Percentiles rank a stretch among this genome's conserved stretches.
Evolutionary conservation across 1,140 invertebrate species (phyloP).

Genomic region (Danaus plexippus): DNA sequence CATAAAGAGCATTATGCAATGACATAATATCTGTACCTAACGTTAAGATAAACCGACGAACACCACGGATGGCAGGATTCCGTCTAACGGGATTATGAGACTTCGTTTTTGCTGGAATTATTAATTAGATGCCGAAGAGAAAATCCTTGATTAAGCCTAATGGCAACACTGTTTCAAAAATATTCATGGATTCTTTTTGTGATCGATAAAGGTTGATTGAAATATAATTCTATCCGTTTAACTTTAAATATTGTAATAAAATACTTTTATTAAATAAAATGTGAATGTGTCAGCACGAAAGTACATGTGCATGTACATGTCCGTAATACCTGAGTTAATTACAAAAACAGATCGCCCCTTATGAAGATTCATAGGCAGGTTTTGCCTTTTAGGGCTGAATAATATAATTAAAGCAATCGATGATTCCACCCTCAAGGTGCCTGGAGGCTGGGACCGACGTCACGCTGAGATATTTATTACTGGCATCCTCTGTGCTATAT

Average conservation of each 20-base stretch:
- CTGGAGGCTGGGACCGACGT: constrained; percentile 12
- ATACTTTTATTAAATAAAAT: too few species aligned
- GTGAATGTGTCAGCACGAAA: background rate
- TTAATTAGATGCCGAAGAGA: constrained; percentile 27
- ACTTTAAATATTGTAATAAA: background rate
- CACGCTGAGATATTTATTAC: constrained; percentile 20
- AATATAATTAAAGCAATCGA: constrained; percentile 57
- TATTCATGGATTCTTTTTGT: background rate
- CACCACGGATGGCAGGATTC: constrained; percentile 26
- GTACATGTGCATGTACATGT: background rate
- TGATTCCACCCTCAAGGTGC: constrained; percentile 33
- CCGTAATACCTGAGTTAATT: background rate
- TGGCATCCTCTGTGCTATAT: background rate
- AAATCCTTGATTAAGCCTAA: constrained; percentile 25
- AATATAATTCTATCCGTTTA: constrained; percentile 4
- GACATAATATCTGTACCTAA: constrained; percentile 10
- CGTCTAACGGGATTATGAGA: constrained; percentile 43
- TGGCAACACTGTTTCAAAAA: background rate
- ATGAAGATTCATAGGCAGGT: constrained; percentile 3
- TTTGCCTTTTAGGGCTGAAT: constrained; percentile 17
- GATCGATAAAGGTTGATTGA: constrained; percentile 6
- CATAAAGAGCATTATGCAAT: constrained; percentile 13
- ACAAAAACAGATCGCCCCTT: constrained; percentile 2
- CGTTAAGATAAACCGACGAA: constrained; percentile 21
- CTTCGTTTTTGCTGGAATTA: constrained; percentile 35